Evolutionary conservation across 1,140 invertebrate genomes (phyloP), one percentile per base, ranked within the genome.

Genomic region (Bombus waltoni): DNA sequence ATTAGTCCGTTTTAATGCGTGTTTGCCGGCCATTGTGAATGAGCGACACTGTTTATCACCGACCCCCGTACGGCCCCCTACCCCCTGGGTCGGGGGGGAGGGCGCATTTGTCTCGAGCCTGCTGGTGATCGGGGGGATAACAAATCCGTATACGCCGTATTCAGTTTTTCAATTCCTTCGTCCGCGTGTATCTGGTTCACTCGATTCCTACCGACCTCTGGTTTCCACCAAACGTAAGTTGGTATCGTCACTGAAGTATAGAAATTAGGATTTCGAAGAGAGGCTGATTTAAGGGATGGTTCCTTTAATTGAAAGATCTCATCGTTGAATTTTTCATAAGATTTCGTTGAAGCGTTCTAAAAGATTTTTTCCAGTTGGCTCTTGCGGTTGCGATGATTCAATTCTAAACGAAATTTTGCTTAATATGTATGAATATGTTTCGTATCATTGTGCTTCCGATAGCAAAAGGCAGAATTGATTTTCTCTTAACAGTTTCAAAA

Each of bases 41-140:
- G 94, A 95, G 94, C 94, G 94, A 94, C 94, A 95, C 94, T 95
- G 95, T 95, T 95, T 95, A 95, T 95, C 94, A 95, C 94, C 93
- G 94, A 93, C 93, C 94, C 94, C 94, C 94, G 90, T 94, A 92
- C 88, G 88, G 86, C 80, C 89, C 88, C 89, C 86, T 92, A 47
- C 89, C 80, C 91, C 75, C 87, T 84, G 72, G 59, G 86, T 75
- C 40, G 88, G 83, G 92, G 91, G 88, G 92, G 84, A 91, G 91
- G 89, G 92, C 90, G 89, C 91, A 95, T 95, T 95, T 95, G 91
- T 94, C 93, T 93, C 90, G 91, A 78, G 91, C 87, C 91, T 92
- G 92, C 90, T 81, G 80, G 83, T 93, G 93, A 94, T 94, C 92
- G 88, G 35, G 65, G 88, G 91, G 83, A 93, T 94, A 93, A 94